phyloP scores from a whole-genome alignment of 2,113 vertebrate genomes.

The Tachysurus fulvidraco region DNA sequence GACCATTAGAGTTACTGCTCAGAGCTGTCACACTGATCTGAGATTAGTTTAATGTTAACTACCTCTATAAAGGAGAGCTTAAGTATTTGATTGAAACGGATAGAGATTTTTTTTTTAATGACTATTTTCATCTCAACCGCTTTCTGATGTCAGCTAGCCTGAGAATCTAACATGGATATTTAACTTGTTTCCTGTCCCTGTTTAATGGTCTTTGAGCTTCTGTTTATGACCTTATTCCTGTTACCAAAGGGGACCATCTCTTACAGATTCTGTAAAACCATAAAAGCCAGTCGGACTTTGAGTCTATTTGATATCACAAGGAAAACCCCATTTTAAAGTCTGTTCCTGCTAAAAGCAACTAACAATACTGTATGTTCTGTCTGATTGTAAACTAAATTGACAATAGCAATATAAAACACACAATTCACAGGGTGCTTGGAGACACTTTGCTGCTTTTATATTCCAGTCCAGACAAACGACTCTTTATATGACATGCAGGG shows the following conservation, averaged over 20 bases:
- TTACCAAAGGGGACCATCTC: not conserved
- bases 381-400: not conserved
- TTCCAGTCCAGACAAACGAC: not conserved
- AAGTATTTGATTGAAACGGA: not conserved
- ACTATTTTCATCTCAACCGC: not conserved
- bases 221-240: not conserved
- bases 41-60: not conserved
- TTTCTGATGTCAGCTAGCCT: not conserved
- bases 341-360: not conserved
- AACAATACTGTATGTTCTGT: not conserved
- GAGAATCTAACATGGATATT: not conserved
- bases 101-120: not conserved
- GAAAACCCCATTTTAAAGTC: not conserved
- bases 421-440: not conserved
- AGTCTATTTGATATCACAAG: not conserved
- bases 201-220: not conserved
- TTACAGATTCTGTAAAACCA: not conserved
- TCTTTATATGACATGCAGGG: not conserved
- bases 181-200: not conserved
- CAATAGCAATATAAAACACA: not conserved
- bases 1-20: not conserved
- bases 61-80: not conserved
- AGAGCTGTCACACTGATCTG: not conserved
- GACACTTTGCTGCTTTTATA: not conserved
- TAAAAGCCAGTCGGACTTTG: conserved; percentile 17